phyloP scores from a whole-genome alignment of 2,797 vertebrate species.

The Lepidocolaptes lacrymiger region DNA sequence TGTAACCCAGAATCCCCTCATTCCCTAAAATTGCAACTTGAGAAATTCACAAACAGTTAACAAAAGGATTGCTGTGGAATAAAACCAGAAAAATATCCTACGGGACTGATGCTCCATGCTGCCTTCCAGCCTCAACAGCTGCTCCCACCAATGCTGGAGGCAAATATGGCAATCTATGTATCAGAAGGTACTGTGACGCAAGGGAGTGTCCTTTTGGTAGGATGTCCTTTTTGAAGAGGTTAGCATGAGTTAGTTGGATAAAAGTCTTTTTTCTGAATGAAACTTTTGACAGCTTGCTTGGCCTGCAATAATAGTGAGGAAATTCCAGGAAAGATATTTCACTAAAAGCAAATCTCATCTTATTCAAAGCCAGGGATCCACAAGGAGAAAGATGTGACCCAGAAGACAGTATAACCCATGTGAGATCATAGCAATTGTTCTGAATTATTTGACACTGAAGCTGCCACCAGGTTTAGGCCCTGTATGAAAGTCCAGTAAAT shows the following conservation, averaged over 20 bases:
- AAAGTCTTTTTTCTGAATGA: background rate
- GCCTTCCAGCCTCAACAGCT: background rate
- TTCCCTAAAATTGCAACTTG: background rate
- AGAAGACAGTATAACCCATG: background rate
- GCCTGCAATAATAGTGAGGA: background rate
- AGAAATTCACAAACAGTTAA: rapidly evolving
- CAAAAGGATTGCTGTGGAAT: background rate
- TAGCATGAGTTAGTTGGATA: background rate
- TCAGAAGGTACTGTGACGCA: background rate
- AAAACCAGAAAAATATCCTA: background rate
- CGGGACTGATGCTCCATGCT: background rate
- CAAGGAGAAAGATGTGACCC: background rate
- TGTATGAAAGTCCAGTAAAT: background rate
- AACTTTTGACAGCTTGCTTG: background rate
- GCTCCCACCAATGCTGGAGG: background rate
- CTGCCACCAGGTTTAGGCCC: background rate
- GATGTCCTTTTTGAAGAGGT: background rate
- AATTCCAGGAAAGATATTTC: background rate
- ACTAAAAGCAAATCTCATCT: background rate
- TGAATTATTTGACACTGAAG: background rate
- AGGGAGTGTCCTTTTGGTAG: background rate
- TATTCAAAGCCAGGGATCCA: background rate
- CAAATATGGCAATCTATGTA: background rate
- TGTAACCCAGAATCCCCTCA: background rate
- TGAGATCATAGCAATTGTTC: background rate